Evolutionary conservation across 1,140 invertebrate species (phyloP).

Genomic region (Megalonaias nervosa): DNA sequence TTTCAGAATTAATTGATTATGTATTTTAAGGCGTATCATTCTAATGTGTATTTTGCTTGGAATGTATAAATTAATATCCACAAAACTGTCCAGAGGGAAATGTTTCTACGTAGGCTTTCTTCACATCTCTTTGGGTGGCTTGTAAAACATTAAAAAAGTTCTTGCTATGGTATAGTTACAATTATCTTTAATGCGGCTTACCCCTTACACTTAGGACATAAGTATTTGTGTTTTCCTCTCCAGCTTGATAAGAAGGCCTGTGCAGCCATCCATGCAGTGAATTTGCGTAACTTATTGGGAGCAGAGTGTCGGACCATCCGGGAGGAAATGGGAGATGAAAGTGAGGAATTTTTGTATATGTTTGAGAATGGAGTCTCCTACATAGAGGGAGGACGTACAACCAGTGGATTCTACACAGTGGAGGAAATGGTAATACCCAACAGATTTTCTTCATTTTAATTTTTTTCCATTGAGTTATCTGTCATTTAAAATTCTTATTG

Average conservation of each 20-base stretch:
- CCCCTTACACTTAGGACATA: background rate
- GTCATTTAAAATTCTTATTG: background rate
- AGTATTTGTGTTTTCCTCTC: constrained; percentile 14
- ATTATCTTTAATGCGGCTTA: too few relatives aligned
- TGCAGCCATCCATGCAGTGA: constrained; percentile 99
- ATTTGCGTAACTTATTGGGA: constrained; percentile 95
- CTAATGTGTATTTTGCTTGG: too few relatives aligned
- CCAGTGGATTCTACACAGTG: constrained; percentile 97
- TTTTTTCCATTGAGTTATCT: background rate
- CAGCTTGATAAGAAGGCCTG: constrained; percentile 96
- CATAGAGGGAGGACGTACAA: constrained; percentile 96
- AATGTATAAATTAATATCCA: too few relatives aligned
- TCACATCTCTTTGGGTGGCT: too few relatives aligned
- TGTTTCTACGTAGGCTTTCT: too few relatives aligned
- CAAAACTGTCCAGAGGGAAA: too few relatives aligned
- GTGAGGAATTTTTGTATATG: constrained; percentile 93
- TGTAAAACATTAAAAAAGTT: too few relatives aligned
- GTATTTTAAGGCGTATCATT: too few relatives aligned
- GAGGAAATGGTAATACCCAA: constrained; percentile 75
- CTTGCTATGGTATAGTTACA: too few relatives aligned
- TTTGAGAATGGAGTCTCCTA: constrained; percentile 96
- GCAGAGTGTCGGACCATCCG: constrained; percentile 97
- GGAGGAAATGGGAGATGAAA: constrained; percentile 97
- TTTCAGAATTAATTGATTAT: too few relatives aligned
- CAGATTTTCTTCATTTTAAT: background rate